Evolutionary conservation across 1,140 invertebrate genomes (phyloP).

Genomic region (Pogonus chalceus): DNA sequence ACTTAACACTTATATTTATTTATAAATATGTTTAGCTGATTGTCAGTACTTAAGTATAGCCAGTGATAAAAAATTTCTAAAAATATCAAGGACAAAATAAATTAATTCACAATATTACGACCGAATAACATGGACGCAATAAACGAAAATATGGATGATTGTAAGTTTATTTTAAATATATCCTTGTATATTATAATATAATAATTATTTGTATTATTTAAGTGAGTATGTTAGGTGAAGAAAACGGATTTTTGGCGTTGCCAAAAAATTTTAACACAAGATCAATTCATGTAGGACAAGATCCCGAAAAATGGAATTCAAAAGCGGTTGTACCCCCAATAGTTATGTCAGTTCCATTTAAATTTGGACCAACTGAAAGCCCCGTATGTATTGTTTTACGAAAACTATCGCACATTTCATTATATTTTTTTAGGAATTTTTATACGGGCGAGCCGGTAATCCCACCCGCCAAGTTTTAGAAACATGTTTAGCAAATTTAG

Average conservation of each 20-base stretch:
- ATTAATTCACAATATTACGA: too few species aligned
- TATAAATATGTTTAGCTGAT: too few species aligned
- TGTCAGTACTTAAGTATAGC: too few species aligned
- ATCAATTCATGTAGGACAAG: slow-evolving; percentile 87
- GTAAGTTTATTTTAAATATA: too few species aligned
- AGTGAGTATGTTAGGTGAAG: background rate
- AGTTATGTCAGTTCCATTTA: slow-evolving; percentile 85
- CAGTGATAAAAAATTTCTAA: too few species aligned
- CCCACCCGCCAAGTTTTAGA: slow-evolving; percentile 86
- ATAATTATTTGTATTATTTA: too few species aligned
- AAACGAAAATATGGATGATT: too few species aligned
- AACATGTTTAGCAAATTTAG: slow-evolving; percentile 79
- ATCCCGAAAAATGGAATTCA: slow-evolving; percentile 76
- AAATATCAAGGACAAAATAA: too few species aligned
- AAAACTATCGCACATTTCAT: slow-evolving; percentile 8
- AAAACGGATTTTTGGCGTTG: slow-evolving; percentile 25
- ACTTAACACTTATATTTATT: too few species aligned
- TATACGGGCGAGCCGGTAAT: slow-evolving; percentile 92
- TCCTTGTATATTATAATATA: too few species aligned
- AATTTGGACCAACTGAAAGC: slow-evolving; percentile 67
- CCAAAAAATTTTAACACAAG: slow-evolving; percentile 68
- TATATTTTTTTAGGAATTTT: slow-evolving; percentile 58
- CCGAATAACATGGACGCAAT: too few species aligned
- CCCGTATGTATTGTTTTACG: slow-evolving; percentile 38
- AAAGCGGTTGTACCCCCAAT: slow-evolving; percentile 78